Percentiles rank a stretch among this genome's conserved stretches.
phyloP scores from a whole-genome alignment of 2,113 vertebrate genomes.

The Rutilus rutilus region DNA sequence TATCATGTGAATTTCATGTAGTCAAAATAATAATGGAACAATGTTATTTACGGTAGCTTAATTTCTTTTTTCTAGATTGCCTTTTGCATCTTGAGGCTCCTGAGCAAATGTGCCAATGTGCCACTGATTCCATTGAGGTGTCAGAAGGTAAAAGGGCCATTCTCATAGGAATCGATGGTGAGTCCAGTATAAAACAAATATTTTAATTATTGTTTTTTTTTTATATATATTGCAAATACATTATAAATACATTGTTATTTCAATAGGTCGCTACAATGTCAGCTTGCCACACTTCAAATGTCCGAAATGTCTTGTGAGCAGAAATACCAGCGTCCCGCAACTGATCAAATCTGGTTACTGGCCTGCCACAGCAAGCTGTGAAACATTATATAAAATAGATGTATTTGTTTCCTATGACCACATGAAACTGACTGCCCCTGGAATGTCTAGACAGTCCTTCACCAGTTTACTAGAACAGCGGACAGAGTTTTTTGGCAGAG shows the following conservation, averaged over 20 bases:
- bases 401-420: conserved; percentile 1
- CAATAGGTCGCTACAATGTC: background rate
- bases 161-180: background rate
- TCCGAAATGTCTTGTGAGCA: background rate
- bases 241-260: background rate
- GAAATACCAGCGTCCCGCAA: background rate
- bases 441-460: background rate
- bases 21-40: background rate
- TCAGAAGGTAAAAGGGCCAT: conserved; percentile 9
- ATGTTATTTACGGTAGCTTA: background rate
- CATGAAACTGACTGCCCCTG: background rate
- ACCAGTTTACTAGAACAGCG: background rate
- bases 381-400: background rate
- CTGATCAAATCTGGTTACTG: conserved; percentile 14
- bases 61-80: background rate
- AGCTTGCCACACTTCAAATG: background rate
- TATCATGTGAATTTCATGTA: background rate
- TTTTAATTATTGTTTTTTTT: background rate
- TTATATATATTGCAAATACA: background rate
- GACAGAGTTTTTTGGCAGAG: conserved; percentile 1
- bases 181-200: background rate
- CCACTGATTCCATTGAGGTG: background rate
- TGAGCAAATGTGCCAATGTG: background rate
- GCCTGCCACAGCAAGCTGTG: conserved; percentile 6
- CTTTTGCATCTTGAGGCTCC: background rate